Conservation (phyloP, 2,113 vertebrate genomes). For the Candoia aspera region DNA sequence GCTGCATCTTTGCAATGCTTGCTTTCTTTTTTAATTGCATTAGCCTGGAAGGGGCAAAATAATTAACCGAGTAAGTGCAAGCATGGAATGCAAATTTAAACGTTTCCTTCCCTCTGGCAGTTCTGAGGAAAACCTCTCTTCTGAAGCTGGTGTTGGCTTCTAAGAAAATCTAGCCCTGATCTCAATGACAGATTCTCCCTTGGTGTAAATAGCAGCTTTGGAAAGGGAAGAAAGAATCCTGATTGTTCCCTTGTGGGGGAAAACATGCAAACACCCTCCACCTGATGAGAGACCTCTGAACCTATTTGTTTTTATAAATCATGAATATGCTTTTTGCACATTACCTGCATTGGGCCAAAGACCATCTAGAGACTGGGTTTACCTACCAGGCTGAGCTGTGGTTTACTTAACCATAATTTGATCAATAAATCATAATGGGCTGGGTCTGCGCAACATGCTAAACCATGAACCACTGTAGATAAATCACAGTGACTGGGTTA, state of each 20-base stretch:
- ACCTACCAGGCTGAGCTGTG: neutral
- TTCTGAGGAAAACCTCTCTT: neutral
- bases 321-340: neutral
- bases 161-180: neutral
- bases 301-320: neutral
- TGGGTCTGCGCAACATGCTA: neutral
- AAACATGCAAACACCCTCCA: neutral
- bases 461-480: neutral
- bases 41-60: neutral
- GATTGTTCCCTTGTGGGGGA: neutral
- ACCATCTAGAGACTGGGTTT: neutral
- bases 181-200: neutral
- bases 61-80: neutral
- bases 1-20: neutral
- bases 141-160: neutral
- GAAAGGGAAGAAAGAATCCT: neutral
- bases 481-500: neutral
- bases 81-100: neutral
- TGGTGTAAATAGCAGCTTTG: neutral
- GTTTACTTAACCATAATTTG: neutral
- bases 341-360: neutral
- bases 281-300: neutral
- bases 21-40: neutral
- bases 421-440: neutral
- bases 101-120: neutral